Base-by-base conservation (phyloP, 2,888 invertebrate genomes). In the Nomada ruficornis region DNA sequence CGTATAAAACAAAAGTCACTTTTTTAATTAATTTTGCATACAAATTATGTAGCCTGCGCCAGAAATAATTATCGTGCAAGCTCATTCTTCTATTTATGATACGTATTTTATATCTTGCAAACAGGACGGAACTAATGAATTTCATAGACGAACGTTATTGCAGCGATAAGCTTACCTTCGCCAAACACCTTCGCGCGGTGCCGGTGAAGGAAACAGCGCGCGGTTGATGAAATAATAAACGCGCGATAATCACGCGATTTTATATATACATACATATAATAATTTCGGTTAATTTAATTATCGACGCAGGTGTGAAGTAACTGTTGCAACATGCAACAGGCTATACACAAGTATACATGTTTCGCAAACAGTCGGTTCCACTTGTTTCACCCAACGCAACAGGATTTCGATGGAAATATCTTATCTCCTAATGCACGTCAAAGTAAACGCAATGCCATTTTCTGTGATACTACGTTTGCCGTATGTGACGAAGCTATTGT, bases 71-170 rank as follows among this genome's bases (percentile, higher is more conserved):
- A 20, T n/a, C 18, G 36, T 18, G 26, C n/a, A 57, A 26, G 47
- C 20, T 13, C 52, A 15, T 23, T 23, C n/a, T 70, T 60, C 29
- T 52, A 15, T 20, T 36, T 60, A 47, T 47, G 57, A 47, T 18
- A 42, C 20, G 42, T 15, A 50, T 65, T 76, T 74, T 7, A 36
- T 36, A 36, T 7, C 5, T 36, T 7, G 0, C 36, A 79, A 75
- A 36, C 74, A 73, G 72, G 70, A 82, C 78, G 74, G 74, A 83
- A 83, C 81, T 68, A 78, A 78, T 11, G 67, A 68, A 50, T 47
- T 54, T 64, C 59, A 36, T 68, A 20, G 23, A 18, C 4, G 18
- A 67, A 52, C 36, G 29, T 78, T 54, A 64, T 36, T 36, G 52
- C 13, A 20, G 11, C 29, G 13, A 65, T 62, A 68, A 68, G 29